Evolutionary conservation across 2,797 vertebrate genomes (phyloP).

Genomic region (Micromesistius poutassou): DNA sequence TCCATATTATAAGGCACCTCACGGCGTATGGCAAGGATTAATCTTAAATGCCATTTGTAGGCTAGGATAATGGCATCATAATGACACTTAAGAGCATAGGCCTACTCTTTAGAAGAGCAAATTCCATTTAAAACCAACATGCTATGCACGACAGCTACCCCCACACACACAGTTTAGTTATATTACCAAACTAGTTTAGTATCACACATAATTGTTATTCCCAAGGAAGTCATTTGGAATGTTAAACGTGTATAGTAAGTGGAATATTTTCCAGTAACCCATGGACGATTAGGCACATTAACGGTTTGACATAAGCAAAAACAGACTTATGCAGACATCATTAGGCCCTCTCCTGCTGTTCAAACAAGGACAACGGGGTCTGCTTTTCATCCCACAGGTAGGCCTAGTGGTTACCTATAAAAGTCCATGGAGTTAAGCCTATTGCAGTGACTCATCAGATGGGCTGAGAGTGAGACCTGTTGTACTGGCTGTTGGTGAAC

Average conservation of each 20-base stretch:
- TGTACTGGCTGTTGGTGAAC: slow-evolving; percentile 65
- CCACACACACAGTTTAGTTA: background rate
- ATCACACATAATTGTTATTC: background rate
- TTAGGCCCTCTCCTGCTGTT: background rate
- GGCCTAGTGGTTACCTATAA: background rate
- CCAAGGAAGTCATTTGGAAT: background rate
- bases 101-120: background rate
- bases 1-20: background rate
- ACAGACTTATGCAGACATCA: background rate
- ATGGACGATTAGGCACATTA: background rate
- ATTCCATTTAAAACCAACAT: background rate
- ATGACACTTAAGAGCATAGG: no score
- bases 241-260: background rate
- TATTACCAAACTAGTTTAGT: background rate
- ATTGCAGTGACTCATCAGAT: slow-evolving; percentile 28
- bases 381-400: background rate
- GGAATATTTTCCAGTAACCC: background rate
- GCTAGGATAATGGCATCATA: no score
- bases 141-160: background rate
- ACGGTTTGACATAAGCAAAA: background rate
- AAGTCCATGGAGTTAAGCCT: background rate
- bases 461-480: slow-evolving; percentile 26
- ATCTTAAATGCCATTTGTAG: background rate
- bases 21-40: background rate
- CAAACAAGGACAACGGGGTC: background rate